Conservation (phyloP, 2,113 vertebrate species). For the Bubo blakistoni region DNA sequence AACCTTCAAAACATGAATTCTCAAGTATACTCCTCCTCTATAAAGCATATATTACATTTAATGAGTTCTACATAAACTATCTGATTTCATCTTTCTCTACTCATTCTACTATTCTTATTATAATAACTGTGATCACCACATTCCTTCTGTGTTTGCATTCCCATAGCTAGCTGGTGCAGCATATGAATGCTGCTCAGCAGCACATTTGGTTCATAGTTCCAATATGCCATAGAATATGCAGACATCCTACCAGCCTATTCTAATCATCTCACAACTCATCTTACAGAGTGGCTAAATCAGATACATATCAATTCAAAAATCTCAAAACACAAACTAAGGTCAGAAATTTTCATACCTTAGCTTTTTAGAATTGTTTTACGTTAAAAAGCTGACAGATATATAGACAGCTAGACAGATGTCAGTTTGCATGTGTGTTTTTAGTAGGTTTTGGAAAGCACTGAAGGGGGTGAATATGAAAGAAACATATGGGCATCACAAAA, state of each 20-base stretch:
- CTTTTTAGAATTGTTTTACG: background rate
- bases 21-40: background rate
- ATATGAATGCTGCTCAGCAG: background rate
- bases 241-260: background rate
- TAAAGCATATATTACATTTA: background rate
- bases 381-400: background rate
- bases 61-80: background rate
- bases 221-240: background rate
- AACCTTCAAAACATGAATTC: constrained; percentile 18
- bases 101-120: background rate
- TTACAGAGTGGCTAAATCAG: background rate
- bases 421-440: background rate
- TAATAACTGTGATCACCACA: background rate
- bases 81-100: background rate
- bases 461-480: background rate
- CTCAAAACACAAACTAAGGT: background rate
- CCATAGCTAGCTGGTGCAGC: background rate
- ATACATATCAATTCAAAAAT: background rate
- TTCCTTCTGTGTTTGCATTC: background rate
- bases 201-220: background rate
- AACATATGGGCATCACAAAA: background rate
- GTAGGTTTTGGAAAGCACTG: background rate
- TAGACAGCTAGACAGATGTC: background rate
- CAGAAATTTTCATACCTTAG: background rate
- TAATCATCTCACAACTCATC: background rate